Evolutionary conservation across 2,113 vertebrate genomes (phyloP), one percentile per base, ranked within the genome.

Genomic region (Sylvilagus bachmani): DNA sequence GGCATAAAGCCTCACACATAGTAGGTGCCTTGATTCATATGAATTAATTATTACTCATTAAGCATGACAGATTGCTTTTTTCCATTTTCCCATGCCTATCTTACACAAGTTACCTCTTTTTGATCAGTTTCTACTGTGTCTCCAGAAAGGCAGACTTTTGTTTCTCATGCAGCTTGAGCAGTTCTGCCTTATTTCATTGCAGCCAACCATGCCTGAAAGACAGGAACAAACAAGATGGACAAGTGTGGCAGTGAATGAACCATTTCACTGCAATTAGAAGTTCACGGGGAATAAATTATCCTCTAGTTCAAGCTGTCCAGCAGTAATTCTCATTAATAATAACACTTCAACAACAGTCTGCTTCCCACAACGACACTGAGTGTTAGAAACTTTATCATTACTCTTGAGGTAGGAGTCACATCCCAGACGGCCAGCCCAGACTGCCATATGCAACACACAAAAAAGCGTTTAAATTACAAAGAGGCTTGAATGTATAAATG

Each of bases 241-340:
- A 98, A 98, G 98, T 97, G 97, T 98, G 98, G 97, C 97, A 97
- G 97, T 97, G 97, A 98, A 97, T 82, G 97, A 98, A 98, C 98
- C 96, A 71, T 97, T 97, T 98, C 97, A 88, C 98, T 97, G 98
- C 98, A 98, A 98, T 98, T 98, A 98, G 98, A 98, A 98, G 98
- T 98, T 98, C 98, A 98, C 98, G 90, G 98, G 98, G 98, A 98
- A 98, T 98, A 98, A 98, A 98, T 98, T 98, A 98, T 98, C 98
- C 97, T 98, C 97, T 80, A 98, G 98, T 98, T 98, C 98, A 98
- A 98, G 98, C 98, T 98, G 98, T 98, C 98, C 98, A 98, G 98
- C 97, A 96, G 95, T 95, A 86, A 97, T 97, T 98, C 98, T 97
- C 98, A 98, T 98, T 98, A 98, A 98, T 98, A 98, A 98, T 96